These are phyloP conservation scores for Trichonephila inaurata DNA, from an alignment of 1,140 invertebrate genomes.

Conservation along the genomic window DNA sequence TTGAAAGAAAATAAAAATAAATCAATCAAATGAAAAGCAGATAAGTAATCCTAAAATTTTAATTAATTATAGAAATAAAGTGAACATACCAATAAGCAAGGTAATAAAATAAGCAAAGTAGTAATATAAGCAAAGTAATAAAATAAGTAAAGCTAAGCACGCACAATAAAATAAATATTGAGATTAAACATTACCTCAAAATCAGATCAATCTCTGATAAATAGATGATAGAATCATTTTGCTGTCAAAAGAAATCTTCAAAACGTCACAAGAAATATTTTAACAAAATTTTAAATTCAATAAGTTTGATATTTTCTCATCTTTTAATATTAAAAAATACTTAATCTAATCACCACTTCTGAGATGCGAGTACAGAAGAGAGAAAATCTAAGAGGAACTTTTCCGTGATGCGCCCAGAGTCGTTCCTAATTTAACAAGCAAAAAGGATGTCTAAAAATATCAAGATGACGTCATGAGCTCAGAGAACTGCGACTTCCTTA, in stretches of 20 bases:
- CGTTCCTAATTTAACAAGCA: conserved; percentile 38
- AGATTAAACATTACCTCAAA: neutral
- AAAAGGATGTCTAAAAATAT: conserved; percentile 44
- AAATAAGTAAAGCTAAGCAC: too few species aligned
- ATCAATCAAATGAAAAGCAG: too few species aligned
- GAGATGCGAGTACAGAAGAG: neutral
- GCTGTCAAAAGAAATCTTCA: neutral
- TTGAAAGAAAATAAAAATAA: too few species aligned
- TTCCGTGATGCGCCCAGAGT: neutral
- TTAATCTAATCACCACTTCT: neutral
- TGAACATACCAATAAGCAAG: too few species aligned
- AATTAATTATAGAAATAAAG: too few species aligned
- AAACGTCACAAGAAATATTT: neutral
- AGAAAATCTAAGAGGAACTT: conserved; percentile 22
- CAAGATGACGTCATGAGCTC: conserved; percentile 12
- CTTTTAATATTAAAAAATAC: neutral
- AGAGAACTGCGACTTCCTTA: conserved; percentile 12
- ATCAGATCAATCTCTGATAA: neutral
- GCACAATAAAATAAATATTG: too few species aligned
- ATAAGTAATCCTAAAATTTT: too few species aligned
- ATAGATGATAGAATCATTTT: neutral
- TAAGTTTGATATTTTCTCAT: neutral
- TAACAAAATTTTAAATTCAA: neutral
- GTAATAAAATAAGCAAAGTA: too few species aligned
- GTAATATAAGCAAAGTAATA: too few species aligned